Conservation (phyloP, 2,113 vertebrate species). For the Stercorarius parasiticus region DNA sequence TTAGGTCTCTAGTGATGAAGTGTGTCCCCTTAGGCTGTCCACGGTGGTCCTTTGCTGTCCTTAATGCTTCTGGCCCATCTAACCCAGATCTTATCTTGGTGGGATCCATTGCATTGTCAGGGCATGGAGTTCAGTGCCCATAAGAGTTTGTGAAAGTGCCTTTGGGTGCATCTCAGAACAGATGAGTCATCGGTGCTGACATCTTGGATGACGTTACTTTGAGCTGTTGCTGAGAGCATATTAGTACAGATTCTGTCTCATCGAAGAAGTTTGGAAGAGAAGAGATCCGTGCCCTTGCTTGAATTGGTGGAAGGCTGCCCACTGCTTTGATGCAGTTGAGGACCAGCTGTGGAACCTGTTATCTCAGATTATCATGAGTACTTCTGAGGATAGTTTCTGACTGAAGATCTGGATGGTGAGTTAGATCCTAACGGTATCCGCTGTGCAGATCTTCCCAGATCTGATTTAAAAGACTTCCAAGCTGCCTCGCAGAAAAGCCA, state of each 20-base stretch:
- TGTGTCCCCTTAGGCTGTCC: accelerated
- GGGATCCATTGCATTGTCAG: not conserved
- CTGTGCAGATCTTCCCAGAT: not conserved
- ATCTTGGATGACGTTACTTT: not conserved
- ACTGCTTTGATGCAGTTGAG: not conserved
- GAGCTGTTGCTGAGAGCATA: not conserved
- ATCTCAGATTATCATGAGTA: accelerated
- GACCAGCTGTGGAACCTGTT: not conserved
- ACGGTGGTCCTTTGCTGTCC: not conserved
- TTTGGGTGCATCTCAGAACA: not conserved
- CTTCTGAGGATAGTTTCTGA: accelerated
- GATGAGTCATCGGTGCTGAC: not conserved
- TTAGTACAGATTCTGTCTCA: not conserved
- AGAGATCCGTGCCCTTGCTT: not conserved
- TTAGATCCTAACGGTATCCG: not conserved
- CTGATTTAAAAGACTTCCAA: not conserved
- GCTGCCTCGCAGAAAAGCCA: not conserved
- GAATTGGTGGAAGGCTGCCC: not conserved
- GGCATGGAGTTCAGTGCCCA: accelerated
- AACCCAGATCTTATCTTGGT: not conserved
- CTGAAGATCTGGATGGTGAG: not conserved
- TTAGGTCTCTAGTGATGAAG: not conserved
- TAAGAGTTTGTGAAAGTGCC: not conserved
- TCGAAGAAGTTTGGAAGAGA: not conserved
- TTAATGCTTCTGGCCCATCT: accelerated